phyloP scores from a whole-genome alignment of 2,797 vertebrate species.

The Coracias cyanogaster region DNA sequence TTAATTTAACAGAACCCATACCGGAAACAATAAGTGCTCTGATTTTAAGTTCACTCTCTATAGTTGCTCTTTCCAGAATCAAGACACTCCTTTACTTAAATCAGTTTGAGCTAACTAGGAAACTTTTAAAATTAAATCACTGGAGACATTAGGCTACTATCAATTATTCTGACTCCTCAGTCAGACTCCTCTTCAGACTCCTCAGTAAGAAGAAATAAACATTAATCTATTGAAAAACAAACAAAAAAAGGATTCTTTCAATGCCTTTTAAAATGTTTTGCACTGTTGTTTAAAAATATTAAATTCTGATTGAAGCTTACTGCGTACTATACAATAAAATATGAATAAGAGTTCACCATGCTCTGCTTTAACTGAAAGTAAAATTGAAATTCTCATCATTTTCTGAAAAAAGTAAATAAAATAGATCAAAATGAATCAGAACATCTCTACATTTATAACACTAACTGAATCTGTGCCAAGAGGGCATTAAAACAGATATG shows the following conservation, averaged over 20 bases:
- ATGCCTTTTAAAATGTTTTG: not conserved
- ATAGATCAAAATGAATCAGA: not conserved
- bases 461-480: not conserved
- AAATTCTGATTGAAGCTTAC: not conserved
- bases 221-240: not conserved
- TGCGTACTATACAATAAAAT: not conserved
- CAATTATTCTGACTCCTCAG: not conserved
- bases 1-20: not conserved
- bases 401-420: not conserved
- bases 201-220: not conserved
- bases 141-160: not conserved
- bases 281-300: not conserved
- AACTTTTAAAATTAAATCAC: not conserved
- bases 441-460: constrained; percentile 25
- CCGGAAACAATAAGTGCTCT: not conserved
- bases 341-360: not conserved
- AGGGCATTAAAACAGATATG: not conserved
- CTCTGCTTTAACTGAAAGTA: not conserved
- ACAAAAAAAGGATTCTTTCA: not conserved
- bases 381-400: not conserved
- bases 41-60: not conserved
- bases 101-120: not conserved
- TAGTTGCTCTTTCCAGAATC: not conserved
- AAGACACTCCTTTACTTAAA: not conserved
- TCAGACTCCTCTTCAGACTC: not conserved